phyloP scores from a whole-genome alignment of 1,140 invertebrate species.

The Mactra quadrangularis region DNA sequence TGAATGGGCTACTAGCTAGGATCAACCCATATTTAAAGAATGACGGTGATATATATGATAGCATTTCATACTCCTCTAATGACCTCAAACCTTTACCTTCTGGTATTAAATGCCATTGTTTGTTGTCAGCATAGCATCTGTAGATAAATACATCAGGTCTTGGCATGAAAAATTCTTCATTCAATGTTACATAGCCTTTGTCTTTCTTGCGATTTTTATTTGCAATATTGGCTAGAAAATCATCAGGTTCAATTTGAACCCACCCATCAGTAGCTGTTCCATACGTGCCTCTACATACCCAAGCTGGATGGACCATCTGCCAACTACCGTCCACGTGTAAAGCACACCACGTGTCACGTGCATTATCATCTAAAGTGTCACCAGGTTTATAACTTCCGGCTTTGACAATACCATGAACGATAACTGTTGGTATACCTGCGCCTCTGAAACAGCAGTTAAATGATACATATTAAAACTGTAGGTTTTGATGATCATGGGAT shows the following conservation, averaged over 20 bases:
- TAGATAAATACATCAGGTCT: constrained; percentile 54
- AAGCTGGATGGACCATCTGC: constrained; percentile 45
- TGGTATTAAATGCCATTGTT: constrained; percentile 53
- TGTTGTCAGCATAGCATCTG: constrained; percentile 40
- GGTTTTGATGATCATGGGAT: too few species aligned
- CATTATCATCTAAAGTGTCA: constrained; percentile 24
- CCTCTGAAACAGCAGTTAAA: constrained; percentile 32
- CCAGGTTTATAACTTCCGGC: constrained; percentile 43
- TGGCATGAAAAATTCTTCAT: constrained; percentile 60
- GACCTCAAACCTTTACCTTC: constrained; percentile 34
- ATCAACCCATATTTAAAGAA: constrained; percentile 51
- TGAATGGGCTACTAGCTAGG: constrained; percentile 20
- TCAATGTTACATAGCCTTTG: constrained; percentile 5
- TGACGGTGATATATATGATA: constrained; percentile 37
- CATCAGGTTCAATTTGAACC: constrained; percentile 40
- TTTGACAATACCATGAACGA: constrained; percentile 35
- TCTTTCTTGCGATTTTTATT: background rate
- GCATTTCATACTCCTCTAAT: constrained; percentile 20
- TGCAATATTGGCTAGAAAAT: constrained; percentile 4
- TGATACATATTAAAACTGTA: too few species aligned
- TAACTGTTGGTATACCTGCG: constrained; percentile 26
- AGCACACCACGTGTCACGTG: constrained; percentile 47
- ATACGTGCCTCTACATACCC: constrained; percentile 49
- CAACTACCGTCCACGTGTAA: constrained; percentile 51
- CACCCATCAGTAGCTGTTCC: constrained; percentile 5